Percentiles rank a stretch among this genome's conserved stretches.
These are phyloP conservation scores for Drosophila paracracens DNA, from an alignment of 2,888 invertebrate species.

Conservation along the genomic window DNA sequence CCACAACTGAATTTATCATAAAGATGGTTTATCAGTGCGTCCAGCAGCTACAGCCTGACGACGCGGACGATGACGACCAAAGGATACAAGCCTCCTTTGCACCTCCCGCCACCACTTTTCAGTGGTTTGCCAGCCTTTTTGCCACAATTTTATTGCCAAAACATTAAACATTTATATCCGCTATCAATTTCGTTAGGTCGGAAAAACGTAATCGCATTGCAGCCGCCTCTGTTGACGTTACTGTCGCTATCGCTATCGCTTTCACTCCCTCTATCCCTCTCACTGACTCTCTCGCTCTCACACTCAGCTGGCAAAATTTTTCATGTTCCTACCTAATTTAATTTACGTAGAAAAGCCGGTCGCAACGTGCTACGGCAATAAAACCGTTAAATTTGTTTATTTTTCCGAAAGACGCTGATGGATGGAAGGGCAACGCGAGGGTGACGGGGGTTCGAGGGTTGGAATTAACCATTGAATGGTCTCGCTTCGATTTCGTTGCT, in stretches of 20 bases:
- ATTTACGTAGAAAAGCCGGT: conserved; percentile 71
- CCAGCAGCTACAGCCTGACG: conserved; percentile 23
- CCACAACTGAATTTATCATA: conserved; percentile 78
- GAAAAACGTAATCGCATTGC: conserved; percentile 75
- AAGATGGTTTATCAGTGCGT: conserved; percentile 71
- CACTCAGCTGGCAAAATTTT: conserved; percentile 44
- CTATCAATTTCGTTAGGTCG: conserved; percentile 75
- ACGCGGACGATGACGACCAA: neutral
- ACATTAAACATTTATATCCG: conserved; percentile 81
- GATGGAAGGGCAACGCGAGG: no score
- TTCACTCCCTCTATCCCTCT: neutral
- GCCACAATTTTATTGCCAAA: conserved; percentile 77
- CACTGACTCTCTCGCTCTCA: neutral
- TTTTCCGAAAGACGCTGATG: conserved; percentile 52
- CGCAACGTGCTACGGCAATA: conserved; percentile 76
- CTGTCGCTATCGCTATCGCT: conserved; percentile 14
- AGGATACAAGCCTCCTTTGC: neutral
- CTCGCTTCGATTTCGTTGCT: conserved; percentile 60
- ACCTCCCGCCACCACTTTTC: conserved; percentile 1
- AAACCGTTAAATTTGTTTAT: conserved; percentile 80
- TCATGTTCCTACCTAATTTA: conserved; percentile 75
- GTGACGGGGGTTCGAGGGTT: neutral
- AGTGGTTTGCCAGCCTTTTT: conserved; percentile 53
- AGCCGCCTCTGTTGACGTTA: conserved; percentile 24
- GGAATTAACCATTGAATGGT: conserved; percentile 37